Evolutionary conservation across 2,113 vertebrate species (phyloP).

Genomic region (Notothenia rossii): DNA sequence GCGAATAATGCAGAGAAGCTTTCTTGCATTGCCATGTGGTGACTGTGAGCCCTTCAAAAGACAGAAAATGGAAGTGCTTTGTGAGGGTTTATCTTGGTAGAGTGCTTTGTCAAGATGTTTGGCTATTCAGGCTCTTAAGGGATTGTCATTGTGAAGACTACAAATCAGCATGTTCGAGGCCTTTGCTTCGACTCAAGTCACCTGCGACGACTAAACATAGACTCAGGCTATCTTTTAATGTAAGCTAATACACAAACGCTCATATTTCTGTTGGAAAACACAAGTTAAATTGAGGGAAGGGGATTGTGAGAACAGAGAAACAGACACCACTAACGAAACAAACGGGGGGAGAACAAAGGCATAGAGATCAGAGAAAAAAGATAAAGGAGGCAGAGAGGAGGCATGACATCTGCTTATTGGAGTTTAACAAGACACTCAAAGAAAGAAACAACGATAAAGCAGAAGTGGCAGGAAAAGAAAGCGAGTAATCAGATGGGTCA

Average conservation of each 20-base stretch:
- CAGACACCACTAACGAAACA: slow-evolving; percentile 58
- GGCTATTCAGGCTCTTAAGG: slow-evolving; percentile 41
- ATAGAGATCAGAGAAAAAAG: slow-evolving; percentile 57
- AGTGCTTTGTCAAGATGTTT: slow-evolving; percentile 57
- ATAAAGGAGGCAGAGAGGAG: slow-evolving; percentile 41
- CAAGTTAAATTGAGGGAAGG: slow-evolving; percentile 8
- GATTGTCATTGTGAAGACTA: slow-evolving; percentile 49
- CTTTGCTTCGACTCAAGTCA: slow-evolving; percentile 27
- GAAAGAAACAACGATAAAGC: slow-evolving; percentile 40
- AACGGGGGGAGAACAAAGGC: slow-evolving; percentile 52
- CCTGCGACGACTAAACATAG: slow-evolving; percentile 13
- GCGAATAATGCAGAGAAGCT: slow-evolving; percentile 28
- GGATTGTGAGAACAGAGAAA: slow-evolving; percentile 29
- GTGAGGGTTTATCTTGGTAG: slow-evolving; percentile 41
- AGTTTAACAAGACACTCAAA: slow-evolving; percentile 71
- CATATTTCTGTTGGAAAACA: not conserved
- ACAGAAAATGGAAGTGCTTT: slow-evolving; percentile 56
- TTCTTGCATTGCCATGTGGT: slow-evolving; percentile 20
- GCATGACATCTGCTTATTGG: slow-evolving; percentile 61
- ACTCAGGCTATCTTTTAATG: not conserved
- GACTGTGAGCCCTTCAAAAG: slow-evolving; percentile 46
- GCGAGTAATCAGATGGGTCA: slow-evolving; percentile 59
- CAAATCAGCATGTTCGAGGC: slow-evolving; percentile 40
- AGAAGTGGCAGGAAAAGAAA: slow-evolving; percentile 51
- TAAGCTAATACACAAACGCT: not conserved